phyloP scores from a whole-genome alignment of 2,888 invertebrate species.

The Panorpa germanica region DNA sequence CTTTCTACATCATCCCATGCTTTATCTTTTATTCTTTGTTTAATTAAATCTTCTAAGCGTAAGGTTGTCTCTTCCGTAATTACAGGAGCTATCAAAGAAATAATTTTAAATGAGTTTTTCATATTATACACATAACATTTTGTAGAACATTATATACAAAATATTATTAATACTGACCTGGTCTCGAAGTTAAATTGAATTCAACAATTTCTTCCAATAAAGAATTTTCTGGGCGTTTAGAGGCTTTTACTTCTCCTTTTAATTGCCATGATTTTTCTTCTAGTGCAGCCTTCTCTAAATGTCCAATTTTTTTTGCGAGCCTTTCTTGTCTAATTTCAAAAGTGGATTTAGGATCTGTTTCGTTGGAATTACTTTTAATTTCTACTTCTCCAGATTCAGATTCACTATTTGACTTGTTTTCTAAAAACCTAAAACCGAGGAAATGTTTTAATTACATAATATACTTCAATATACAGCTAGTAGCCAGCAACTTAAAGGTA shows the following conservation, averaged over 20 bases:
- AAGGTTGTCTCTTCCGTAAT: slow-evolving; percentile 82
- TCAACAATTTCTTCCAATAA: slow-evolving; percentile 81
- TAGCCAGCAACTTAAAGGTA: no score
- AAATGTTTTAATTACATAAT: no score
- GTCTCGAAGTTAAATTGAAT: slow-evolving; percentile 66
- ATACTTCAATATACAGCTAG: no score
- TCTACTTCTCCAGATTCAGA: slow-evolving; percentile 12
- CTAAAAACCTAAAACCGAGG: no score
- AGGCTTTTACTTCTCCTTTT: slow-evolving; percentile 71
- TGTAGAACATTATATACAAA: slow-evolving; percentile 4
- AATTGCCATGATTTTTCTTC: slow-evolving; percentile 86
- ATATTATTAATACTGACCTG: slow-evolving; percentile 21
- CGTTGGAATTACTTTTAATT: slow-evolving; percentile 13
- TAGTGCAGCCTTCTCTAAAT: slow-evolving; percentile 52
- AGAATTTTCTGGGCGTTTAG: slow-evolving; percentile 75
- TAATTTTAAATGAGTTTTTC: slow-evolving; percentile 11
- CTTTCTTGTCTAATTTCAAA: slow-evolving; percentile 60
- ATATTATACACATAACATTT: neutral
- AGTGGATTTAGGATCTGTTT: slow-evolving; percentile 29
- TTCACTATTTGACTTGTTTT: slow-evolving; percentile 13
- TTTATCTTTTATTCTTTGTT: slow-evolving; percentile 77
- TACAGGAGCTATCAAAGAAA: slow-evolving; percentile 70
- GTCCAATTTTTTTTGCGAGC: slow-evolving; percentile 43
- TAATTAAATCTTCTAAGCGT: slow-evolving; percentile 79
- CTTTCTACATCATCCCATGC: slow-evolving; percentile 86